phyloP scores from a whole-genome alignment of 2,113 vertebrate genomes.

The Dendropsophus ebraccatus region DNA sequence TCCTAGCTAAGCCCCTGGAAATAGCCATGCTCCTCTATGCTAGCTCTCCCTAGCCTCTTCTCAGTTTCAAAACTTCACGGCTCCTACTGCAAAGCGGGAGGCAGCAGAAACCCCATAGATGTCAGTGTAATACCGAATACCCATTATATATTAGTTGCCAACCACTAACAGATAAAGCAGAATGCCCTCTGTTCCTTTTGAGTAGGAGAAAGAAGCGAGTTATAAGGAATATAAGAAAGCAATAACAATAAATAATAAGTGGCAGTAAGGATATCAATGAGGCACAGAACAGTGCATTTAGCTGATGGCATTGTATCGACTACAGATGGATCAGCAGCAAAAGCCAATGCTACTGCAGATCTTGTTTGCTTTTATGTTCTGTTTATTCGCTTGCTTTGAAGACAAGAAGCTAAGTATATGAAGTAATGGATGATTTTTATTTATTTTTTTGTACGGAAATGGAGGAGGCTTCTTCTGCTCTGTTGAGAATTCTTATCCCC shows the following conservation, averaged over 20 bases:
- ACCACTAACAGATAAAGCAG: not conserved
- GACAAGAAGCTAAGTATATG: slow-evolving; percentile 10
- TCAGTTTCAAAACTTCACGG: no score
- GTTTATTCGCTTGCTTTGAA: slow-evolving; percentile 1
- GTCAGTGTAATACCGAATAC: no score
- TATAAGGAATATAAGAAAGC: not conserved
- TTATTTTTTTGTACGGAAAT: not conserved
- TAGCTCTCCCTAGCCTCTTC: no score
- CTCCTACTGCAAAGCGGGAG: no score
- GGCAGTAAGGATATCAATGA: not conserved
- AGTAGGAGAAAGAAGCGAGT: not conserved
- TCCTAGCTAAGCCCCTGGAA: no score
- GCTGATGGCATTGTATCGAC: slow-evolving; percentile 2
- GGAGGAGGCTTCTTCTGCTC: not conserved
- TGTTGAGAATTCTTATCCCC: not conserved
- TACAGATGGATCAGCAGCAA: not conserved
- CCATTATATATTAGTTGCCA: not conserved
- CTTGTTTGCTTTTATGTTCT: not conserved
- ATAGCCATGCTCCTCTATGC: no score
- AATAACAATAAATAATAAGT: not conserved
- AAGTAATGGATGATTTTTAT: slow-evolving; percentile 1
- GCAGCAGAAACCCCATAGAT: no score
- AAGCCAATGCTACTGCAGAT: not conserved
- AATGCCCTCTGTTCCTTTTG: not conserved
- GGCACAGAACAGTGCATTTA: not conserved